Conservation (phyloP, 2,797 vertebrate genomes). For the Lutra lutra region DNA sequence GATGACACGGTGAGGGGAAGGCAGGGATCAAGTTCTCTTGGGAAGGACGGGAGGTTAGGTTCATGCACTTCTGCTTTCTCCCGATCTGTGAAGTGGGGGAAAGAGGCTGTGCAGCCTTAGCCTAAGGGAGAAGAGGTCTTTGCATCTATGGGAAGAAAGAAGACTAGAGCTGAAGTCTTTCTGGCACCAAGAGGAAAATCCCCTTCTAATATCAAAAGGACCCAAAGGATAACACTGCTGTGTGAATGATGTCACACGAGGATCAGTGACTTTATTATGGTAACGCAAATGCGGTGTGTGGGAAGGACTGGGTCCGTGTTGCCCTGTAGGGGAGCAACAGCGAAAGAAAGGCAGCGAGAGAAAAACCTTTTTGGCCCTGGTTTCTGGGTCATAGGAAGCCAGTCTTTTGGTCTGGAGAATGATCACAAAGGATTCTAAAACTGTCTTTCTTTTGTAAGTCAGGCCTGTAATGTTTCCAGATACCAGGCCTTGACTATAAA, state of each 20-base stretch:
- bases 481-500: not conserved
- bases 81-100: not conserved
- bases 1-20: not conserved
- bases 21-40: not conserved
- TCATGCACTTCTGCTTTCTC: not conserved
- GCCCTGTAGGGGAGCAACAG: not conserved
- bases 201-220: not conserved
- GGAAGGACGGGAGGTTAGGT: not conserved
- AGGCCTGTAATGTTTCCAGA: slow-evolving; percentile 17
- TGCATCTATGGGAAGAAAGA: not conserved
- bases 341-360: not conserved
- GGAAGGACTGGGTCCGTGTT: not conserved
- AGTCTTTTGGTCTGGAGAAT: not conserved
- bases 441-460: slow-evolving; percentile 43
- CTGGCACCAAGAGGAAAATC: not conserved
- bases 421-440: slow-evolving; percentile 62
- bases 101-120: not conserved
- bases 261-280: not conserved
- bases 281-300: not conserved
- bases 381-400: not conserved
- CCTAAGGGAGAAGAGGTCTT: not conserved
- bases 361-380: not conserved
- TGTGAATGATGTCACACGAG: not conserved
- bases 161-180: not conserved
- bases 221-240: not conserved